Evolutionary conservation across 2,113 vertebrate species (phyloP).

Genomic region (Bombycilla garrulus): DNA sequence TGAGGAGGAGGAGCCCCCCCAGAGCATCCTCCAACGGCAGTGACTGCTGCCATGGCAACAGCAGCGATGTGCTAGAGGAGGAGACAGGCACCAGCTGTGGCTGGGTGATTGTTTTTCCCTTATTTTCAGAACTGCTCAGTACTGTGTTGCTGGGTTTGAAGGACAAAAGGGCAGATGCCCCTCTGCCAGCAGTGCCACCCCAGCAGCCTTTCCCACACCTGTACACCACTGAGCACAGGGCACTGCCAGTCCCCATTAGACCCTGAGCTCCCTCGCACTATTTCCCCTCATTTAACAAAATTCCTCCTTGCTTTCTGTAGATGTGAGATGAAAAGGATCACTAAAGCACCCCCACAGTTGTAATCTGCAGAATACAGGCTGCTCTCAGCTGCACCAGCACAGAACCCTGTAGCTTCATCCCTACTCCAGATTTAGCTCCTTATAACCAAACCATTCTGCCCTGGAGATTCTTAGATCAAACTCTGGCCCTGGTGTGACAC

Average conservation of each 20-base stretch:
- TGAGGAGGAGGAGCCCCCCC: not conserved
- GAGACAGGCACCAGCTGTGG: constrained; percentile 43
- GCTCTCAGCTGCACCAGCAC: not conserved
- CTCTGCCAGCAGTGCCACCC: not conserved
- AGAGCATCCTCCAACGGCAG: not conserved
- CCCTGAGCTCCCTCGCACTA: not conserved
- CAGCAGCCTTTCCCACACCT: not conserved
- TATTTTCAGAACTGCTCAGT: not conserved
- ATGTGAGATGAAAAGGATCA: not conserved
- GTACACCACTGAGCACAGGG: not conserved
- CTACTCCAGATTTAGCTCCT: not conserved
- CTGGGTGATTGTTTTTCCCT: not conserved
- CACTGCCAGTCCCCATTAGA: not conserved
- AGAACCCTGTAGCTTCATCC: not conserved
- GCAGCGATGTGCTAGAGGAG: not conserved
- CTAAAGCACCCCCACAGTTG: not conserved
- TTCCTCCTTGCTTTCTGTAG: not conserved
- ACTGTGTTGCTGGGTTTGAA: not conserved
- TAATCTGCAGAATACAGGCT: not conserved
- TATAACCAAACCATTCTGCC: not conserved
- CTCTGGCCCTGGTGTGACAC: not conserved
- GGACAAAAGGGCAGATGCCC: not conserved
- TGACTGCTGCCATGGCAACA: constrained; percentile 55
- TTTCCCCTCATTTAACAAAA: not conserved
- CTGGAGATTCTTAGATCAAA: not conserved